Evolutionary conservation across 2,888 invertebrate genomes (phyloP).

Genomic region (Deroplatys truncata): DNA sequence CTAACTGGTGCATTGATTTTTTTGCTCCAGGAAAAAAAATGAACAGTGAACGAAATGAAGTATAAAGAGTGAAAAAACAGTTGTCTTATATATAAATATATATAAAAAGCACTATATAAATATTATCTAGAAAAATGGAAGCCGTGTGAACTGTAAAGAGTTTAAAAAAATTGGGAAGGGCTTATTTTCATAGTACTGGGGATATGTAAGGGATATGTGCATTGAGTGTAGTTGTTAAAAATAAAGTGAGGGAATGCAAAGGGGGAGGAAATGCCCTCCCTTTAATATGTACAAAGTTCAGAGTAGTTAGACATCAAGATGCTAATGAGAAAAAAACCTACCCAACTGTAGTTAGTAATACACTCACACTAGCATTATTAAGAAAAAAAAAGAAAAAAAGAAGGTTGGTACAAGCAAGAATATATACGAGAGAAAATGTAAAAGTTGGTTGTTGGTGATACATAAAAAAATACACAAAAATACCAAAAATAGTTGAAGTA

Average conservation of each 20-base stretch:
- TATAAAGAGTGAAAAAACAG: slow-evolving; percentile 25
- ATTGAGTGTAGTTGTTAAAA: slow-evolving; percentile 29
- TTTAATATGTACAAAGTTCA: slow-evolving; percentile 32
- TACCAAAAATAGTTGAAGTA: slow-evolving; percentile 29
- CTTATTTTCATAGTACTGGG: slow-evolving; percentile 32
- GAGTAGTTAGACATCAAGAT: slow-evolving; percentile 24
- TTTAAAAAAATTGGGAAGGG: slow-evolving; percentile 26
- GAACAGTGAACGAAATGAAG: not conserved
- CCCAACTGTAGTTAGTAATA: slow-evolving; percentile 24
- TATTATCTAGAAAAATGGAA: slow-evolving; percentile 13
- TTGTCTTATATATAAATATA: slow-evolving; percentile 26
- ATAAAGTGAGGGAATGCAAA: slow-evolving; percentile 10
- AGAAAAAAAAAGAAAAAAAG: slow-evolving; percentile 4
- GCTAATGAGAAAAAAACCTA: slow-evolving; percentile 19
- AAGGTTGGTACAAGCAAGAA: slow-evolving; percentile 1
- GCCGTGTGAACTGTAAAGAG: slow-evolving; percentile 17
- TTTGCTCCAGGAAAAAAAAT: not conserved
- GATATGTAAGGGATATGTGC: slow-evolving; percentile 20
- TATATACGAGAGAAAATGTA: not conserved
- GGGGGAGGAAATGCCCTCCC: slow-evolving; percentile 19
- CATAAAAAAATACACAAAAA: slow-evolving; percentile 25
- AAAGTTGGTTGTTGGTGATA: slow-evolving; percentile 29
- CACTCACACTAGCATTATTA: slow-evolving; percentile 17
- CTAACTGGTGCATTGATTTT: not conserved
- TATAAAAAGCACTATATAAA: slow-evolving; percentile 21